These are phyloP conservation scores for Pundamilia nyererei DNA, from an alignment of 2,113 vertebrate species.

Conservation along the genomic window DNA sequence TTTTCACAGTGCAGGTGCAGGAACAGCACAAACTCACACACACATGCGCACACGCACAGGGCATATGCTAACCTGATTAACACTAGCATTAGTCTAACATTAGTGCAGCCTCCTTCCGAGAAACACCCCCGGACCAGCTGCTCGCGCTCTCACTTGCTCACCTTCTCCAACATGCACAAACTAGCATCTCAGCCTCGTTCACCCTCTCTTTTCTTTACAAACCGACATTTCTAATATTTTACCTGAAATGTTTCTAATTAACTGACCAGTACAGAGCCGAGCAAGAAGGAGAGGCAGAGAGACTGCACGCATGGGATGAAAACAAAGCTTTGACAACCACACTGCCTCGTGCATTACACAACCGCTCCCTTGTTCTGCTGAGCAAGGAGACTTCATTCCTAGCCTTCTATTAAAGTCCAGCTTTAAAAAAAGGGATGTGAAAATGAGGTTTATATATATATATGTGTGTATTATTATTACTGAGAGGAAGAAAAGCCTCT, in stretches of 20 bases:
- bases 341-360: neutral
- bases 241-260: neutral
- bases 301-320: neutral
- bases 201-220: neutral
- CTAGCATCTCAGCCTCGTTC: neutral
- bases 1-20: constrained; percentile 20
- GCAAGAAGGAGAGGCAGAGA: neutral
- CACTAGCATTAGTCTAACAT: constrained; percentile 52
- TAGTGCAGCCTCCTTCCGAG: constrained; percentile 42
- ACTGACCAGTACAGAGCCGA: neutral
- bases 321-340: neutral
- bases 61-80: constrained; percentile 60
- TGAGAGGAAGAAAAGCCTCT: neutral
- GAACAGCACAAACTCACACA: neutral
- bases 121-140: constrained; percentile 55
- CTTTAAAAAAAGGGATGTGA: neutral
- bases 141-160: neutral
- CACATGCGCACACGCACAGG: neutral
- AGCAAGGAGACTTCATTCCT: neutral
- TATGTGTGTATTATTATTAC: neutral
- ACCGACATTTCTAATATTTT: neutral
- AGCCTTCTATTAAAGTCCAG: neutral
- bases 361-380: neutral
- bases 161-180: constrained; percentile 24
- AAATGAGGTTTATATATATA: neutral